phyloP scores from a whole-genome alignment of 2,888 invertebrate genomes.

The Archaeoteleia sp. region DNA sequence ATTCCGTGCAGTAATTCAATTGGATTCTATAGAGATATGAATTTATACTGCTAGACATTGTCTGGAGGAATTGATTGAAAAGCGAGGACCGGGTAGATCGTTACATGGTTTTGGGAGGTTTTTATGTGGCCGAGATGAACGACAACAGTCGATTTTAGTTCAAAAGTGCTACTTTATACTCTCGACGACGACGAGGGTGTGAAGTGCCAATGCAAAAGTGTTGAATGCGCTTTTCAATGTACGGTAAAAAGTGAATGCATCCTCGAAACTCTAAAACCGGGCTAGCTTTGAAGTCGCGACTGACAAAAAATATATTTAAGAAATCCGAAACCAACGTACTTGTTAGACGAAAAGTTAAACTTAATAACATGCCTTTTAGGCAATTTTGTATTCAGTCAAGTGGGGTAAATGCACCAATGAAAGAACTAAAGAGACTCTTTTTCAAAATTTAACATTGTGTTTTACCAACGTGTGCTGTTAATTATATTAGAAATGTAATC shows the following conservation, averaged over 20 bases:
- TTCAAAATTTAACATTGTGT: too few species aligned
- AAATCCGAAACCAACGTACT: conserved; percentile 17
- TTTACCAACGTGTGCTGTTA: too few species aligned
- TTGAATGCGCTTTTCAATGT: conserved; percentile 17
- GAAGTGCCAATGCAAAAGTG: conserved; percentile 11
- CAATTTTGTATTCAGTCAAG: not conserved
- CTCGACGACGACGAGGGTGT: conserved; percentile 3
- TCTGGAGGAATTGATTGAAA: conserved; percentile 17
- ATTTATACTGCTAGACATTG: conserved; percentile 4
- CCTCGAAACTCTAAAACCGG: conserved; percentile 19
- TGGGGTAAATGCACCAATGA: not conserved
- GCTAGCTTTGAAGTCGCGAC: conserved; percentile 7
- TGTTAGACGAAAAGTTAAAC: not conserved
- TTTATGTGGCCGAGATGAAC: conserved; percentile 14
- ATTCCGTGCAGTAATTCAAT: conserved; percentile 1
- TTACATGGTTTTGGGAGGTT: conserved; percentile 14
- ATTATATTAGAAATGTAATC: too few species aligned
- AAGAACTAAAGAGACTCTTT: too few species aligned
- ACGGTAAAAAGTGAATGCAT: conserved; percentile 18
- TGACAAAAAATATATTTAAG: conserved; percentile 22
- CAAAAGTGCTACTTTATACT: conserved; percentile 37
- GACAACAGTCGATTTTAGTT: conserved; percentile 17
- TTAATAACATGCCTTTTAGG: not conserved
- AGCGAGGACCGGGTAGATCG: not conserved
- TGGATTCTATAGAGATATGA: not conserved